Evolutionary conservation across 2,797 vertebrate species (phyloP).

Genomic region (Chlorospingus semifuscus): DNA sequence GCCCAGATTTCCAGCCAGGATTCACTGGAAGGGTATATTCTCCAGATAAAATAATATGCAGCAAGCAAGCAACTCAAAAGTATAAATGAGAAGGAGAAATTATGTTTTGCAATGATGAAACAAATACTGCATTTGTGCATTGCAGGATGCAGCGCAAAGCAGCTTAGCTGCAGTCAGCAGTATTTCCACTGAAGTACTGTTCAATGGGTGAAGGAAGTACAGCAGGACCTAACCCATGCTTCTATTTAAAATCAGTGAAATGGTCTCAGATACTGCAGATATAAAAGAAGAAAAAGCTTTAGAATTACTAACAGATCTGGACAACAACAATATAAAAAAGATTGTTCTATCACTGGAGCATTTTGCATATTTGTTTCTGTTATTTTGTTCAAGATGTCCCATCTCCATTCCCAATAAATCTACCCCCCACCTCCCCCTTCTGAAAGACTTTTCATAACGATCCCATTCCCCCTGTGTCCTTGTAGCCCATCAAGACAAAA

Average conservation of each 20-base stretch:
- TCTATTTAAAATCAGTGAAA: not conserved
- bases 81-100: not conserved
- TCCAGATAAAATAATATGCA: not conserved
- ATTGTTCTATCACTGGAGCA: not conserved
- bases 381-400: not conserved
- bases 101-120: not conserved
- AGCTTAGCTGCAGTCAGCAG: not conserved
- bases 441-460: not conserved
- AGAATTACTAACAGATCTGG: not conserved
- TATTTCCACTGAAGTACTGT: not conserved
- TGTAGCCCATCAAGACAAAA: not conserved
- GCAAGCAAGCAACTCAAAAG: not conserved
- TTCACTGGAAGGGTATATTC: not conserved
- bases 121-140: not conserved
- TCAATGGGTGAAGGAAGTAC: not conserved
- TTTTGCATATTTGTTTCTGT: not conserved
- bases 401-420: not conserved
- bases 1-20: not conserved
- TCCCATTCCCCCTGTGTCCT: not conserved
- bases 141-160: not conserved
- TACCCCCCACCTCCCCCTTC: not conserved
- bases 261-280: not conserved
- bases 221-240: not conserved
- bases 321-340: not conserved
- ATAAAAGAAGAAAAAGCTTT: not conserved